These are phyloP conservation scores for Phengaris arion DNA, from an alignment of 2,888 invertebrate genomes.

Conservation along the genomic window DNA sequence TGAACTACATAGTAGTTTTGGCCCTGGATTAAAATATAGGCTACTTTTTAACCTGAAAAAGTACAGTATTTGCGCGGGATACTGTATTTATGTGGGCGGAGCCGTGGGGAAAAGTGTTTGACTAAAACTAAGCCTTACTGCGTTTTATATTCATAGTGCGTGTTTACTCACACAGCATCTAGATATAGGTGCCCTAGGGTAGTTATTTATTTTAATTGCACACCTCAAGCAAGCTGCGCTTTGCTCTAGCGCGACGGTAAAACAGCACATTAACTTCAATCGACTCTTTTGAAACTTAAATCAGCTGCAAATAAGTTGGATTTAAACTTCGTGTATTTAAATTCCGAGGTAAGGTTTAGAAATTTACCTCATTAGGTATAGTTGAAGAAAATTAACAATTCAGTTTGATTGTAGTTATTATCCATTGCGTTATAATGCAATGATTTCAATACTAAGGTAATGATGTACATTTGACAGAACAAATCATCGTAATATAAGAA, in stretches of 20 bases:
- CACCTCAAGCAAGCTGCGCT: not conserved
- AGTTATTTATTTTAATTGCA: constrained; percentile 23
- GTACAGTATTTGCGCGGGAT: too few relatives aligned
- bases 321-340: not conserved
- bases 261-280: constrained; percentile 2
- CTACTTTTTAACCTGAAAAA: too few relatives aligned
- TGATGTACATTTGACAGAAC: too few relatives aligned
- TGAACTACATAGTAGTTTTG: too few relatives aligned
- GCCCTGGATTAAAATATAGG: too few relatives aligned
- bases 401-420: not conserved
- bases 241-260: not conserved
- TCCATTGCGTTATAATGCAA: not conserved
- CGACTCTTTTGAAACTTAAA: constrained; percentile 5
- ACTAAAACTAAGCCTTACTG: not conserved
- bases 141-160: not conserved
- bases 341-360: not conserved
- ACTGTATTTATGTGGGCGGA: too few relatives aligned
- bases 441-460: too few relatives aligned
- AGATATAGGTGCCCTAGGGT: not conserved
- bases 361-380: not conserved
- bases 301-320: not conserved
- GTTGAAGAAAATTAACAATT: not conserved
- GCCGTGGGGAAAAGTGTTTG: too few relatives aligned
- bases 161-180: not conserved
- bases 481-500: too few relatives aligned